Conservation (phyloP, 2,113 vertebrate species). For the cattle (Bos taurus) region DNA sequence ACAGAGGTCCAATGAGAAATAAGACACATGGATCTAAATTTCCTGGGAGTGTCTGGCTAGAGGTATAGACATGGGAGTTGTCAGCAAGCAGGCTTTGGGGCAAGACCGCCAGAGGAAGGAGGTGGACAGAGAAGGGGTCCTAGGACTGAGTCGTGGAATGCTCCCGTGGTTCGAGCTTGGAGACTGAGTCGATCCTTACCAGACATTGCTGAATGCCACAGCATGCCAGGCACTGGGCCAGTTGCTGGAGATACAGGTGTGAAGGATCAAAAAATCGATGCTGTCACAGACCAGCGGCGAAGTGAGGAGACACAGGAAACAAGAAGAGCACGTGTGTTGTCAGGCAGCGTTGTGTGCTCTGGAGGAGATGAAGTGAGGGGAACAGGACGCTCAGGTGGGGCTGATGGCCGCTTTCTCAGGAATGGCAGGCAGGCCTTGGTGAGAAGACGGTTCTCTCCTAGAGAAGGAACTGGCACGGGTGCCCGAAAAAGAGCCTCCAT, state of each 20-base stretch:
- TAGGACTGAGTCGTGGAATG: background rate
- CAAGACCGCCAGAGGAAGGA: background rate
- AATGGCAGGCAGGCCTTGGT: background rate
- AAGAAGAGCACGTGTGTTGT: rapidly evolving
- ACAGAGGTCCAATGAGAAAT: background rate
- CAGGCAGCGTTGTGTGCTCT: background rate
- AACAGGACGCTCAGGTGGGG: no score
- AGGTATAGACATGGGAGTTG: background rate
- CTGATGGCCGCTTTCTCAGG: background rate
- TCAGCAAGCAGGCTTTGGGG: background rate
- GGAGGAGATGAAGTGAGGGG: background rate
- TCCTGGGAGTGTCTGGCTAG: background rate
- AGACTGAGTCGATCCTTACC: background rate
- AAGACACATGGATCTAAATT: background rate
- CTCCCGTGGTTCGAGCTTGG: background rate
- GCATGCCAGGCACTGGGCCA: background rate
- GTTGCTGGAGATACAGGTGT: background rate
- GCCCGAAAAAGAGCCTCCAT: no score
- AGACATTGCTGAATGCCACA: background rate
- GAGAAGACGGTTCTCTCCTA: background rate
- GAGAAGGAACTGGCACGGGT: background rate
- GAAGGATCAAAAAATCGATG: background rate
- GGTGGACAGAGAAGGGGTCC: background rate
- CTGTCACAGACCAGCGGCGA: rapidly evolving
- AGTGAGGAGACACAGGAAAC: background rate